These are phyloP conservation scores for Brenthis ino DNA, from an alignment of 2,888 invertebrate species.

Conservation along the genomic window DNA sequence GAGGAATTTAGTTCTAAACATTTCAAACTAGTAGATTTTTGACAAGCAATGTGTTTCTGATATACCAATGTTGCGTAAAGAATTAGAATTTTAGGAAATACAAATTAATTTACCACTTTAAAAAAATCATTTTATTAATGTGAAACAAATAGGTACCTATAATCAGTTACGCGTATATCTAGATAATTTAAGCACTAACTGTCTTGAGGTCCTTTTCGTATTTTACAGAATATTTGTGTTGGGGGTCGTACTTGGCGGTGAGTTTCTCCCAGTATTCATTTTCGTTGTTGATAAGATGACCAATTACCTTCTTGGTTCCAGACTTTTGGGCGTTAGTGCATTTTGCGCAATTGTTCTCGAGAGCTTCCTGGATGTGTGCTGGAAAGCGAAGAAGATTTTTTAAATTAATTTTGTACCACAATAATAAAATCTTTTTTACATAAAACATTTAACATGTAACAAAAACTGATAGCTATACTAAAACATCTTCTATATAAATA, in stretches of 20 bases:
- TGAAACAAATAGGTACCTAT: conserved; percentile 14
- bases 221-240: conserved; percentile 52
- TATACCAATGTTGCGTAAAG: not conserved
- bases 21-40: too few relatives aligned
- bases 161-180: not conserved
- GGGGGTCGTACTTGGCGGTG: conserved; percentile 63
- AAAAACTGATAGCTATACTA: too few relatives aligned
- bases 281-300: conserved; percentile 54
- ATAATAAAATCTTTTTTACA: not conserved
- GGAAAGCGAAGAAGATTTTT: conserved; percentile 25
- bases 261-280: conserved; percentile 60
- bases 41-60: too few relatives aligned
- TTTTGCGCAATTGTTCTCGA: conserved; percentile 55
- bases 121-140: conserved; percentile 18
- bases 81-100: not conserved
- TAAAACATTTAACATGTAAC: too few relatives aligned
- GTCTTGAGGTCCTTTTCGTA: conserved; percentile 55
- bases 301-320: conserved; percentile 49
- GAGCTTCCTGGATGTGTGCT: conserved; percentile 60
- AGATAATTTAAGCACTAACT: conserved; percentile 1
- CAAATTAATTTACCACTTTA: not conserved
- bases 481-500: too few relatives aligned
- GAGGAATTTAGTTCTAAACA: too few relatives aligned
- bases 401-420: not conserved
- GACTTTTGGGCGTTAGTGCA: conserved; percentile 52